Evolutionary conservation across 1,140 invertebrate species (phyloP), one percentile per base, ranked within the genome.

Genomic region (Musca vetustissima): DNA sequence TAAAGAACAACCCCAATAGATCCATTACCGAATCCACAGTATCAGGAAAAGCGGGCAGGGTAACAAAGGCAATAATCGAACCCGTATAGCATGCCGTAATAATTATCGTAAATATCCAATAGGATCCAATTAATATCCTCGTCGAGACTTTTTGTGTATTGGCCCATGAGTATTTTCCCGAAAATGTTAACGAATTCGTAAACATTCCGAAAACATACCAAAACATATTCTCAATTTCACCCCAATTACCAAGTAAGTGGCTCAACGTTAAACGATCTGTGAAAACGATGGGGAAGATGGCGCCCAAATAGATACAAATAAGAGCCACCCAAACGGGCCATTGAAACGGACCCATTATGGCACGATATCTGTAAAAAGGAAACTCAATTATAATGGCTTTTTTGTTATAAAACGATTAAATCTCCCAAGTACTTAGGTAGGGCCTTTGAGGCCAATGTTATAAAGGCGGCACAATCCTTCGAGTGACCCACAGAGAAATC

Each of bases 191-290:
- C 70, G 88, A 88, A 74, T 92, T 93, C 1, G 91, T 93, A 78
- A 92, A 93, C 49, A 91, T 92, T 11, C 91, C 91, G 72, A 92
- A 93, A 17, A 93, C 90, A 76, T 91, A 92, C 89, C 89, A 91
- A 76, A 90, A 91, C 89, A 90, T 90, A 70, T 91, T 90, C 78
- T 90, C 89, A 17, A 91, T 83, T 83, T 91, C 88, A 47, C 87
- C 86, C 65, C 88, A 88, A 71, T 89, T 86, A 48, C 88, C 85
- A 17, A 91, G 71, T 14, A 92, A 77, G 73, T 88, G 87, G 11
- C 79, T 81, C 4, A 92, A 75, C 0, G 87, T 87, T 59, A 89
- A 86, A 71, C 88, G 88, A 69, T 90, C 88, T 1, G 90, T 90
- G 70, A 89, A 90, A 0, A 89, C 85, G 61, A 92, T 82, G 2